Conservation (phyloP, 2,797 vertebrate species). For the Lagodon rhomboides region DNA sequence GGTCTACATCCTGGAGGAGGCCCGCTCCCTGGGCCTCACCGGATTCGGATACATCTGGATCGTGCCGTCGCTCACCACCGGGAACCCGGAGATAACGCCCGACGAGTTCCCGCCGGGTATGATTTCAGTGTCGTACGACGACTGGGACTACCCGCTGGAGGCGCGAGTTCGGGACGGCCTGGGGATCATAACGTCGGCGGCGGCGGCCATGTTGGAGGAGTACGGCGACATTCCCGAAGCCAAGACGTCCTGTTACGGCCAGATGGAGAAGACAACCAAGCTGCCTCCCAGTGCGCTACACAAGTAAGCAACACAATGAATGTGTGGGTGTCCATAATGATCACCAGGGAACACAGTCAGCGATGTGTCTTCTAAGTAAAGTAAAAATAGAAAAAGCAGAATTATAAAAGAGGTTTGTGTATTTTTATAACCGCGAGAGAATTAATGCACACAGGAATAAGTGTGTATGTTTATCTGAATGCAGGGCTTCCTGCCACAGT, state of each 20-base stretch:
- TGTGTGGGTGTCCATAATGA: slow-evolving; percentile 14
- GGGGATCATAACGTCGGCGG: slow-evolving; percentile 95
- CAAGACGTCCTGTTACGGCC: slow-evolving; percentile 94
- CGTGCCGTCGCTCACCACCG: slow-evolving; percentile 95
- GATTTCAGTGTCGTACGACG: slow-evolving; percentile 96
- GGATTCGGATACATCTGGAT: slow-evolving; percentile 99
- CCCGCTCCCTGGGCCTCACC: slow-evolving; percentile 94
- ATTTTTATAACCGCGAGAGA: slow-evolving; percentile 21
- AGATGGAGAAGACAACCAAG: slow-evolving; percentile 89
- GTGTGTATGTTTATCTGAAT: slow-evolving; percentile 24
- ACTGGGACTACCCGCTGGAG: slow-evolving; percentile 97
- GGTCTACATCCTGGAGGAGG: slow-evolving; percentile 93
- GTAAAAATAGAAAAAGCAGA: not conserved
- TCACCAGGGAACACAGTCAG: not conserved
- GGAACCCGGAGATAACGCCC: slow-evolving; percentile 93
- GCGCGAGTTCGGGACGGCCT: slow-evolving; percentile 94
- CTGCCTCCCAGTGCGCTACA: slow-evolving; percentile 91
- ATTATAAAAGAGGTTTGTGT: slow-evolving; percentile 6
- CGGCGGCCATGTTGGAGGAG: slow-evolving; percentile 94
- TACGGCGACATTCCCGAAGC: slow-evolving; percentile 95
- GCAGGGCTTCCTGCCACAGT: slow-evolving; percentile 21
- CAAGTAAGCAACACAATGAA: slow-evolving; percentile 86
- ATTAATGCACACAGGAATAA: not conserved
- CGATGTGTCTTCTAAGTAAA: not conserved
- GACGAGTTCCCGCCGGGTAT: slow-evolving; percentile 95